Evolutionary conservation across 2,113 vertebrate genomes (phyloP), one percentile per base, ranked within the genome.

Genomic region (Sarotherodon lohbergeri): DNA sequence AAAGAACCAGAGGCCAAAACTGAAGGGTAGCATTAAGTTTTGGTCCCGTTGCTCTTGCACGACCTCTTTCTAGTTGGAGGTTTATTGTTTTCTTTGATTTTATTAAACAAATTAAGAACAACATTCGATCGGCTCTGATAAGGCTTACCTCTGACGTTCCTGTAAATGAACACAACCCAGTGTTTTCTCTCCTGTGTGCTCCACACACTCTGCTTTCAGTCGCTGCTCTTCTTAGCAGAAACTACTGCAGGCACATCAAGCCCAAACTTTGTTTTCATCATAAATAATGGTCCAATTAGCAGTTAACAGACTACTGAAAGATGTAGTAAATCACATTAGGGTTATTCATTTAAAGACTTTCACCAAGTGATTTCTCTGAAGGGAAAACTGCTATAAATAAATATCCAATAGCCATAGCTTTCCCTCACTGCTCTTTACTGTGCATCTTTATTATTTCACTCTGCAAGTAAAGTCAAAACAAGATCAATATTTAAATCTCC

Each of bases 251-350:
- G 5, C 9, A 11, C 24, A 16, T 17, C 14, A 48, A 76, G 1
- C 68, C 9, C 13, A 76, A 29, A 76, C 41, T 27, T 17, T 48
- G 68, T 29, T 76, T 76, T 76, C 68, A 48, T 46, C 41, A 5
- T 48, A 0, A 76, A 10, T 11, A 2, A 29, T 5, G 41, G 2
- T 43, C 14, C 2, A 76, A 4, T 2, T 1, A 1, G 24, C 24
- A 48, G 14, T 76, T 19, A 76, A 76, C 24, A 7, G 68, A 48
- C 5, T 48, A 7, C 68, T 48, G 9, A 19, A 76, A 48, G 43
- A 29, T 50, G 9, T 50, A 32, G 24, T 76, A 76, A 50, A 7
- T 76, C 16, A 43, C 12, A 76, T 19, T 32, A 27, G 24, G 14
- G 32, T 76, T 11, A 32, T 50, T 76, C 9, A 48, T 48, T 76